A percentile compares a stretch with the other conserved stretches of the same genome.
These are phyloP conservation scores for Malacosoma neustria DNA, from an alignment of 2,888 invertebrate genomes.

Conservation along the genomic window DNA sequence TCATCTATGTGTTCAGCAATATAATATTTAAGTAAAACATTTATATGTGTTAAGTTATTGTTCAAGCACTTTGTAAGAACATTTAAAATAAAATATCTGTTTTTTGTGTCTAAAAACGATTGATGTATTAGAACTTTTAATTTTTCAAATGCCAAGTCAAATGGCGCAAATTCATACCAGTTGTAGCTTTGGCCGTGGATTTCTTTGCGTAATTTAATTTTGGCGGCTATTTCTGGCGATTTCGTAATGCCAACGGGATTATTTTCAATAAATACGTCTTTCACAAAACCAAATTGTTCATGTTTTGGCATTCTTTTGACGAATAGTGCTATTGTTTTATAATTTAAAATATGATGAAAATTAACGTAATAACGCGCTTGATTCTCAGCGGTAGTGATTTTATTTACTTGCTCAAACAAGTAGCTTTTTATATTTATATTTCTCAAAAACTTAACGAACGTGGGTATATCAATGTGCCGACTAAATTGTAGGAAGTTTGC, in stretches of 20 bases:
- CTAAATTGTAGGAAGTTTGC: conserved; percentile 33
- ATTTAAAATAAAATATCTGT: conserved; percentile 25
- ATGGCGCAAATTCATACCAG: conserved; percentile 45
- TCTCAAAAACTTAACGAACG: conserved; percentile 39
- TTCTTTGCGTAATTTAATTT: conserved; percentile 18
- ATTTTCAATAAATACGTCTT: conserved; percentile 35
- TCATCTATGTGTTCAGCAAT: conserved; percentile 34
- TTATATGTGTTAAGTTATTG: conserved; percentile 23
- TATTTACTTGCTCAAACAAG: conserved; percentile 23
- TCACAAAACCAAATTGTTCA: conserved; percentile 37
- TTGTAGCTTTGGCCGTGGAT: conserved; percentile 17
- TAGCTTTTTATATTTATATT: conserved; percentile 33
- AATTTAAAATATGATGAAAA: conserved; percentile 16
- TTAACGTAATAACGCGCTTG: conserved; percentile 8
- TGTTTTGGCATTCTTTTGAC: conserved; percentile 31
- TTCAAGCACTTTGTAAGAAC: conserved; percentile 30
- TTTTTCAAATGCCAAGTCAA: conserved; percentile 36
- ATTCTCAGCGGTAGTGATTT: too few species aligned
- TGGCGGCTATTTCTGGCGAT: conserved; percentile 16
- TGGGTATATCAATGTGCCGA: conserved; percentile 27
- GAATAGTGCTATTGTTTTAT: conserved; percentile 26
- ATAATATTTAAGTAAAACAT: conserved; percentile 31
- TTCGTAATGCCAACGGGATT: conserved; percentile 13
- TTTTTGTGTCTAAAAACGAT: conserved; percentile 18
- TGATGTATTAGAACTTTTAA: conserved; percentile 25